Evolutionary conservation across 2,797 vertebrate species (phyloP).

Genomic region (Pipistrellus nathusii): DNA sequence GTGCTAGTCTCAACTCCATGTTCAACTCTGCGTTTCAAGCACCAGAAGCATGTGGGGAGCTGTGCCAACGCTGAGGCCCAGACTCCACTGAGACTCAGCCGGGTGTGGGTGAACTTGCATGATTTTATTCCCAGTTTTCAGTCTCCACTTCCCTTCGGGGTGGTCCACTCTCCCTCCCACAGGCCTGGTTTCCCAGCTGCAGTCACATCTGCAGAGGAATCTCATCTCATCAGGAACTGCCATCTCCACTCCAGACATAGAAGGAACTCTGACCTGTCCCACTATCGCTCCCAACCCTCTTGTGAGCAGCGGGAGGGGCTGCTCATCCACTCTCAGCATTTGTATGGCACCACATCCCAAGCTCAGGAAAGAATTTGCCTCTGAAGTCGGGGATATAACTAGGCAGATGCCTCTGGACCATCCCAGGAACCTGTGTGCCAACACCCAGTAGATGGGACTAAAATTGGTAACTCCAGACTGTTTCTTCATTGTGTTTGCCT

Average conservation of each 20-base stretch:
- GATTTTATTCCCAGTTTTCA: background rate
- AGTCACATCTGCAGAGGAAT: background rate
- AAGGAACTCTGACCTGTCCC: background rate
- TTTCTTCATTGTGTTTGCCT: background rate
- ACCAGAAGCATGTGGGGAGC: background rate
- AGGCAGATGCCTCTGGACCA: background rate
- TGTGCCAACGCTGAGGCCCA: background rate
- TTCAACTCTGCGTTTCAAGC: background rate
- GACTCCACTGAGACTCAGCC: background rate
- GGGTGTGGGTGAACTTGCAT: background rate
- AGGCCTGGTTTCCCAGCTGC: background rate
- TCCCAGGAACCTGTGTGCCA: accelerated
- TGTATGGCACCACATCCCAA: background rate
- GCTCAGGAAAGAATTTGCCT: background rate
- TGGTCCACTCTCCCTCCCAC: background rate
- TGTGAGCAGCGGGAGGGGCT: background rate
- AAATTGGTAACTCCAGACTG: background rate
- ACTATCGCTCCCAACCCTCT: background rate
- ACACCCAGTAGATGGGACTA: background rate
- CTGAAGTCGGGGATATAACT: background rate
- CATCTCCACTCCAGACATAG: background rate
- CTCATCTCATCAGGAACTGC: background rate
- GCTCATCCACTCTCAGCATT: background rate
- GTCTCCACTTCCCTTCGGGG: background rate
- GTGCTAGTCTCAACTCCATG: background rate